A percentile compares a stretch with the other conserved stretches of the same genome.
phyloP scores from a whole-genome alignment of 2,797 vertebrate species.

The Melanotaenia parkinsoni region DNA sequence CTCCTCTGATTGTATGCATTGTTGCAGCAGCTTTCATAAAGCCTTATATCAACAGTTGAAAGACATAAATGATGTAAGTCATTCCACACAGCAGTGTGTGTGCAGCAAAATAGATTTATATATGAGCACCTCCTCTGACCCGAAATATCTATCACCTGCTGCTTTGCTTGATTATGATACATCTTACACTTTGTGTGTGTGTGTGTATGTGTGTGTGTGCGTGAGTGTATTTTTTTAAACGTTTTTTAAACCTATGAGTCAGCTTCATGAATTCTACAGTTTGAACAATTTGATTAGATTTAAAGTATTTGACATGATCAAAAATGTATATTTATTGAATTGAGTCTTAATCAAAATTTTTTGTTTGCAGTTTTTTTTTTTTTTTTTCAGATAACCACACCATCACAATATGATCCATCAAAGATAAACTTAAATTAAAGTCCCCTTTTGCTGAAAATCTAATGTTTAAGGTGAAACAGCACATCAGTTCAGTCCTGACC shows the following conservation, averaged over 20 bases:
- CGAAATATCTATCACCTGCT: conserved; percentile 55
- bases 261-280: background rate
- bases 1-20: conserved; percentile 41
- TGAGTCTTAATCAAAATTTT: too few relatives aligned
- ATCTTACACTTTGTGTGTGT: conserved; percentile 10
- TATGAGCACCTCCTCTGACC: conserved; percentile 53
- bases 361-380: too few relatives aligned
- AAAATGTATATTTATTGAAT: background rate
- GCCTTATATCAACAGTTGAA: conserved; percentile 62
- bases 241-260: too few relatives aligned
- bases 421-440: too few relatives aligned
- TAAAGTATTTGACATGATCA: background rate
- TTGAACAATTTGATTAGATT: background rate
- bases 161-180: conserved; percentile 51
- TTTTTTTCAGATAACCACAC: too few relatives aligned
- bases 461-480: too few relatives aligned
- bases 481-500: too few relatives aligned
- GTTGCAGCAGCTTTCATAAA: conserved; percentile 11
- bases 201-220: background rate
- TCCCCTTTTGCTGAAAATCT: too few relatives aligned
- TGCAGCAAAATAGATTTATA: conserved; percentile 69
- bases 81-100: conserved; percentile 52
- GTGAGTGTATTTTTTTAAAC: too few relatives aligned
- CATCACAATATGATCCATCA: too few relatives aligned
- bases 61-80: conserved; percentile 69